Conservation (phyloP, 2,113 vertebrate genomes). For the Ophiodon elongatus region DNA sequence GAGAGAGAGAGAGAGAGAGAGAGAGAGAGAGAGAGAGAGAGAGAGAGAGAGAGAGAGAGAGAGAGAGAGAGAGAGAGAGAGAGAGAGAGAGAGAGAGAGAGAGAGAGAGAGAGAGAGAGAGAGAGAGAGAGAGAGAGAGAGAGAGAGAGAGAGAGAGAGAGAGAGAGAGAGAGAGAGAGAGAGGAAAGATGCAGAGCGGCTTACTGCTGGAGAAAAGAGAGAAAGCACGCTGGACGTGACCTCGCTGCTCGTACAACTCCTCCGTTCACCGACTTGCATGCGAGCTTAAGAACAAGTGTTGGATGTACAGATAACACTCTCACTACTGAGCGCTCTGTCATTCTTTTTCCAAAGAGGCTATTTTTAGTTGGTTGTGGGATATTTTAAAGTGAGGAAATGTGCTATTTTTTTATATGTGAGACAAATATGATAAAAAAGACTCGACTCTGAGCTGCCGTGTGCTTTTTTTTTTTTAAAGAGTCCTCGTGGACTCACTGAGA, state of each 20-base stretch:
- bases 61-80: constrained; percentile 32
- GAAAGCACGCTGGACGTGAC: constrained; percentile 9
- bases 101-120: constrained; percentile 32
- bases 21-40: constrained; percentile 32
- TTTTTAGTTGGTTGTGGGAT: background rate
- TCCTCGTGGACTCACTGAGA: background rate
- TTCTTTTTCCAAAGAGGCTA: background rate
- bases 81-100: constrained; percentile 32
- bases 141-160: constrained; percentile 32
- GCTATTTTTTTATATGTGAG: background rate
- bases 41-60: constrained; percentile 32
- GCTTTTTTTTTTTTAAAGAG: too few species aligned
- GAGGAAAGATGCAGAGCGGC: constrained; percentile 11
- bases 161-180: constrained; percentile 32
- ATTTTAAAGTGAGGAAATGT: background rate
- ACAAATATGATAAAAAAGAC: background rate
- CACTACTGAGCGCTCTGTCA: background rate
- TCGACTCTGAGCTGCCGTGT: background rate
- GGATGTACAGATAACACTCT: background rate
- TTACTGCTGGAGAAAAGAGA: constrained; percentile 18
- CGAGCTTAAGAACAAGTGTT: background rate
- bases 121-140: constrained; percentile 32
- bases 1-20: constrained; percentile 32
- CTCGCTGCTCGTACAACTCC: constrained; percentile 29
- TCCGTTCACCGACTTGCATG: background rate